Percentiles rank a stretch among this genome's conserved stretches.
Conservation (phyloP, 2,888 invertebrate genomes). For the Alloscopus bannaensis region DNA sequence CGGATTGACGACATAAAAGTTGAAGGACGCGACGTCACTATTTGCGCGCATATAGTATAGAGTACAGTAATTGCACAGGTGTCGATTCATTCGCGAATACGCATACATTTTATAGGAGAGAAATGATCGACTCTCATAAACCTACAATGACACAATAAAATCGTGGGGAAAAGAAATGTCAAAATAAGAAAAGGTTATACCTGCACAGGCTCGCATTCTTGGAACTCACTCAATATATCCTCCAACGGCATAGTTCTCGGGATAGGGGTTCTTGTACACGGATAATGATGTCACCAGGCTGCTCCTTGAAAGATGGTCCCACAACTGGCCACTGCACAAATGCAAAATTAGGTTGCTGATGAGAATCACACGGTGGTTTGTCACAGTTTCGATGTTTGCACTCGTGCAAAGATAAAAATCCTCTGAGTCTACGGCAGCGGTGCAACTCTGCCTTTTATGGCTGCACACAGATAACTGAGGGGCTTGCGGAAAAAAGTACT, state of each 20-base stretch:
- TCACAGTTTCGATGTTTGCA: too few relatives aligned
- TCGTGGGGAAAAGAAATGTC: background rate
- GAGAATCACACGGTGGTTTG: too few relatives aligned
- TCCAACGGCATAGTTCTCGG: conserved; percentile 66
- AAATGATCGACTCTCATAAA: too few relatives aligned
- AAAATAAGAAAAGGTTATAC: conserved; percentile 43
- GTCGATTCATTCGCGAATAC: background rate
- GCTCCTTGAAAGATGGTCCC: conserved; percentile 58
- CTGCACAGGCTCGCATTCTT: conserved; percentile 73
- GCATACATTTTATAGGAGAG: background rate
- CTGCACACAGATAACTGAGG: background rate
- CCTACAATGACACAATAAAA: background rate
- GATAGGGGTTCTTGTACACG: conserved; percentile 34
- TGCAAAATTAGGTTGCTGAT: background rate
- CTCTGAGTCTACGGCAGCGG: background rate
- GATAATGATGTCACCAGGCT: conserved; percentile 47
- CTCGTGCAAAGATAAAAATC: too few relatives aligned
- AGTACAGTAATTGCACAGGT: background rate
- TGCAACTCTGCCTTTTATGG: background rate
- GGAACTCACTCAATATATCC: conserved; percentile 70
- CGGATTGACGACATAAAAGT: too few relatives aligned
- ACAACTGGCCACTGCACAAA: conserved; percentile 50
- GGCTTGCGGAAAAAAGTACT: background rate
- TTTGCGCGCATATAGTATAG: background rate
- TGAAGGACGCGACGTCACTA: conserved; percentile 5